These are phyloP conservation scores for Orchesella cincta DNA, from an alignment of 1,140 invertebrate species.

Conservation along the genomic window DNA sequence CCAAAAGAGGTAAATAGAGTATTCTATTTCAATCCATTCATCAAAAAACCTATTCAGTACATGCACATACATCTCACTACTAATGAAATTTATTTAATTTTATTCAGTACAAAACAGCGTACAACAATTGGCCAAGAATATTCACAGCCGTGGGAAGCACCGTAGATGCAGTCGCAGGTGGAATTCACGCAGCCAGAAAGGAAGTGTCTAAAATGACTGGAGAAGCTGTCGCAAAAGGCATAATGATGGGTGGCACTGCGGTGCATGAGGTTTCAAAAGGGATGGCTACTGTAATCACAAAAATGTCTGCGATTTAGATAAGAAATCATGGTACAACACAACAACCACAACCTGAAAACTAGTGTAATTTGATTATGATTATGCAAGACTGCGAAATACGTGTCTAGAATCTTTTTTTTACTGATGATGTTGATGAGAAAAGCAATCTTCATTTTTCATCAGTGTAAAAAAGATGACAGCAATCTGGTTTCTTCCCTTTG, in stretches of 20 bases:
- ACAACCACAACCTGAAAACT: background rate
- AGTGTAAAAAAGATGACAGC: too few species aligned
- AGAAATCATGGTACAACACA: background rate
- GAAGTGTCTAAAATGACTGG: slow-evolving; percentile 12
- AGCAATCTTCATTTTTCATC: too few species aligned
- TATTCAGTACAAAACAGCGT: too few species aligned
- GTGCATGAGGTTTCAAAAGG: slow-evolving; percentile 16
- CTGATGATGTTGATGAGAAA: too few species aligned
- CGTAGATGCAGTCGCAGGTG: slow-evolving; percentile 3
- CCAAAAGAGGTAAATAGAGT: too few species aligned
- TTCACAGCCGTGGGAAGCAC: slow-evolving; percentile 5
- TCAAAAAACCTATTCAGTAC: too few species aligned
- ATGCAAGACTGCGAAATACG: too few species aligned
- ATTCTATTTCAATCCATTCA: too few species aligned
- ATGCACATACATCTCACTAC: too few species aligned
- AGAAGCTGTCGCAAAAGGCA: background rate
- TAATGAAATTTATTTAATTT: too few species aligned
- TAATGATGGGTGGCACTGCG: background rate
- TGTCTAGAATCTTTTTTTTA: too few species aligned
- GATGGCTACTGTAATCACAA: slow-evolving; percentile 8
- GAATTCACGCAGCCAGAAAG: background rate
- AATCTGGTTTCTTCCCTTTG: too few species aligned
- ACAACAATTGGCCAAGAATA: slow-evolving; percentile 3
- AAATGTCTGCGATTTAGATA: background rate
- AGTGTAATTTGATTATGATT: background rate